A percentile compares a stretch with the other conserved stretches of the same genome.
These are phyloP conservation scores for Leistus spinibarbis DNA, from an alignment of 2,888 invertebrate species.

Conservation along the genomic window DNA sequence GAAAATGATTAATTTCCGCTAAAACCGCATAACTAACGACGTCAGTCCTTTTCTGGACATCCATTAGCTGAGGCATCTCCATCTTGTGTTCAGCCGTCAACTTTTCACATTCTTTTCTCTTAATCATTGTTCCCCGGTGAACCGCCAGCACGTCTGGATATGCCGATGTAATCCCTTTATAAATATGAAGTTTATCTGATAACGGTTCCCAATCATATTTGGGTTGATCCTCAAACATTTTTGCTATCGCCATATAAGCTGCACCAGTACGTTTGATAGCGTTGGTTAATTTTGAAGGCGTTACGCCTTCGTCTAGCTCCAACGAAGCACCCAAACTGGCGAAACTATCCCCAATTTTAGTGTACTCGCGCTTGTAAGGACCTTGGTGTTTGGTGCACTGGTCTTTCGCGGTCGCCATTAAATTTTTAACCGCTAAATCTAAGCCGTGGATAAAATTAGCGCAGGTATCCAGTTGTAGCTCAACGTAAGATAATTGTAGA, in stretches of 20 bases:
- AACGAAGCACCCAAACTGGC: constrained; percentile 83
- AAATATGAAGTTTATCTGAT: constrained; percentile 89
- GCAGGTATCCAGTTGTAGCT: constrained; percentile 84
- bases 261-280: constrained; percentile 84
- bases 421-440: constrained; percentile 85
- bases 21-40: constrained; percentile 90
- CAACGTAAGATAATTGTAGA: constrained; percentile 74
- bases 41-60: constrained; percentile 84
- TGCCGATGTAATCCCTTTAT: constrained; percentile 88
- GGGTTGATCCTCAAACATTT: constrained; percentile 88
- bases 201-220: constrained; percentile 90
- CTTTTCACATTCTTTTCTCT: constrained; percentile 87
- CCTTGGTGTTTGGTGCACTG: constrained; percentile 87
- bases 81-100: constrained; percentile 81
- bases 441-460: constrained; percentile 81
- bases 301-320: constrained; percentile 74
- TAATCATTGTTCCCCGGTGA: constrained; percentile 88
- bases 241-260: constrained; percentile 87
- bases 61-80: constrained; percentile 78
- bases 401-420: constrained; percentile 80
- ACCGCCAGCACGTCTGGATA: constrained; percentile 90
- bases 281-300: constrained; percentile 72
- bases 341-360: constrained; percentile 88
- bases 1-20: constrained; percentile 95
- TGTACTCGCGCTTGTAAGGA: constrained; percentile 87